A percentile compares a stretch with the other conserved stretches of the same genome.
Evolutionary conservation across 2,113 vertebrate species (phyloP).

Genomic region (Labrus mixtus): DNA sequence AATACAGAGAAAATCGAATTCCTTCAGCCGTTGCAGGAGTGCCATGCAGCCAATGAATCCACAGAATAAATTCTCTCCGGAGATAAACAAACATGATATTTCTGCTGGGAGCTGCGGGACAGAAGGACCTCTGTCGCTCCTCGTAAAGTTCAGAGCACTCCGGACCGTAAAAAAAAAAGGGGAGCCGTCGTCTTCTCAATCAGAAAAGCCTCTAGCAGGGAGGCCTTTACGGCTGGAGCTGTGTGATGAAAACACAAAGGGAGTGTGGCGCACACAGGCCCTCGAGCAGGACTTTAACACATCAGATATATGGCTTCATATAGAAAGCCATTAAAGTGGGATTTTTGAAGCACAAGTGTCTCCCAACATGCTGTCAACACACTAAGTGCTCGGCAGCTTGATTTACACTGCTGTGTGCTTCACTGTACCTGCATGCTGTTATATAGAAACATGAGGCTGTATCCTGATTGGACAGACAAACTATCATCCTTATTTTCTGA

Average conservation of each 20-base stretch:
- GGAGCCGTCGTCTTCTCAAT: constrained; percentile 73
- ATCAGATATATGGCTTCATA: constrained; percentile 74
- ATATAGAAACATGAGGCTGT: constrained; percentile 34
- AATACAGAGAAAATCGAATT: constrained; percentile 85
- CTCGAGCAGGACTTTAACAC: constrained; percentile 65
- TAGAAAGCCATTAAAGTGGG: constrained; percentile 71
- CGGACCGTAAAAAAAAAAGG: constrained; percentile 75
- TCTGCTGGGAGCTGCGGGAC: constrained; percentile 69
- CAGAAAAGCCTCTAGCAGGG: constrained; percentile 59
- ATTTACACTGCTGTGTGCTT: constrained; percentile 49
- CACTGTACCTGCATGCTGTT: constrained; percentile 31
- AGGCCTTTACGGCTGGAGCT: constrained; percentile 62
- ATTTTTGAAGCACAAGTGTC: constrained; percentile 71
- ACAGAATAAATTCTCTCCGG: constrained; percentile 83
- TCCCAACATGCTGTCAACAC: constrained; percentile 67
- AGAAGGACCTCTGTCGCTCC: constrained; percentile 64
- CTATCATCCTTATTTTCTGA: constrained; percentile 13
- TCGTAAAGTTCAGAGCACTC: constrained; percentile 80
- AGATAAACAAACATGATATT: constrained; percentile 86
- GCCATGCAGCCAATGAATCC: constrained; percentile 84
- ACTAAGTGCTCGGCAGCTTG: constrained; percentile 61
- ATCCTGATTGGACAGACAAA: constrained; percentile 16
- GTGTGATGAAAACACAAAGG: constrained; percentile 61
- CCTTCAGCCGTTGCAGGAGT: constrained; percentile 76
- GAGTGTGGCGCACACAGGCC: constrained; percentile 49